Conservation (phyloP, 2,113 vertebrate species). For the Gobius niger region DNA sequence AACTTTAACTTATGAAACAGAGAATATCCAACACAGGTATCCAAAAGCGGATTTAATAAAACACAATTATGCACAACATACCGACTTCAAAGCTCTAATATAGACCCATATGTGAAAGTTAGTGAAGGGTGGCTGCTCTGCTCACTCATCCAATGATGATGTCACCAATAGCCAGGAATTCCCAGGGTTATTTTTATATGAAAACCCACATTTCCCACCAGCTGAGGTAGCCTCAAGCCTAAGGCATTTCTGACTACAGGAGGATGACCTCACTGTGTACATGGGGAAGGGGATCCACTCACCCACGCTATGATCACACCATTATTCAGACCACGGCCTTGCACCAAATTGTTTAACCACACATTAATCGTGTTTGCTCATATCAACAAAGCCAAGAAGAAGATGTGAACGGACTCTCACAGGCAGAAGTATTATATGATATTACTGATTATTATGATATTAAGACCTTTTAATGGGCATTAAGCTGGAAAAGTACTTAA, state of each 20-base stretch:
- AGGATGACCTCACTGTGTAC: slow-evolving; percentile 53
- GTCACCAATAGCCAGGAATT: slow-evolving; percentile 21
- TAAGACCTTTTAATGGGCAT: too few species aligned
- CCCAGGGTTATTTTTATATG: slow-evolving; percentile 5
- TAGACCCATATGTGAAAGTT: background rate
- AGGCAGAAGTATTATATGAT: too few species aligned
- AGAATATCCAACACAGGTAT: too few species aligned
- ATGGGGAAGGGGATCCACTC: slow-evolving; percentile 38
- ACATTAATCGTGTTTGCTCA: background rate
- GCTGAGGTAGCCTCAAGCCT: slow-evolving; percentile 26
- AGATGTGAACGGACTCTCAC: too few species aligned
- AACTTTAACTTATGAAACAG: too few species aligned
- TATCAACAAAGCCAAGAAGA: background rate
- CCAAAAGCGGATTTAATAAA: background rate
- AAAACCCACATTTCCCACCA: slow-evolving; percentile 17
- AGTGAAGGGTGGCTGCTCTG: background rate
- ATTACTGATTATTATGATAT: too few species aligned
- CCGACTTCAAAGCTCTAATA: background rate
- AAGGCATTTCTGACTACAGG: slow-evolving; percentile 29
- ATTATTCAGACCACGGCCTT: slow-evolving; percentile 33
- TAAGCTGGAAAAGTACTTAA: too few species aligned
- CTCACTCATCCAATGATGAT: slow-evolving; percentile 18
- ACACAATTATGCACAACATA: background rate
- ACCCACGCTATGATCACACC: slow-evolving; percentile 22
- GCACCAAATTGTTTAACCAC: background rate